Evolutionary conservation across 2,113 vertebrate species (phyloP).

Genomic region (Herpailurus yagouaroundi): DNA sequence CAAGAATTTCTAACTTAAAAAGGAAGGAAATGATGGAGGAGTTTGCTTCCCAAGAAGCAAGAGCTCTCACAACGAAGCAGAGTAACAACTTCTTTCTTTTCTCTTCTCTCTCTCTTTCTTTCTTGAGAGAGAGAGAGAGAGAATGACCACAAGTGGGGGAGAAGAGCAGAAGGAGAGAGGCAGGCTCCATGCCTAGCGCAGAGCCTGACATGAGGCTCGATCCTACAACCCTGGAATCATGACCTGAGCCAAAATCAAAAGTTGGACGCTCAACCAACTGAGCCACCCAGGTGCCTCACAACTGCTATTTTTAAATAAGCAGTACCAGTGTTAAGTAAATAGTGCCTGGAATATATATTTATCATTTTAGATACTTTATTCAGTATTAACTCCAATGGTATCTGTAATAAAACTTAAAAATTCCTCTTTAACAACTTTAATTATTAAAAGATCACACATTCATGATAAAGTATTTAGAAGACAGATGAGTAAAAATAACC

Average conservation of each 20-base stretch:
- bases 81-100: background rate
- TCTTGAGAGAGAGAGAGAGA: too few relatives aligned
- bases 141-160: too few relatives aligned
- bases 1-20: conserved; percentile 10
- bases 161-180: too few relatives aligned
- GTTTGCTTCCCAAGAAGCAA: background rate
- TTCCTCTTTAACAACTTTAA: conserved; percentile 9
- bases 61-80: background rate
- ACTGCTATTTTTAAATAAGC: background rate
- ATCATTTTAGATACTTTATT: conserved; percentile 33
- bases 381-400: background rate
- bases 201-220: too few relatives aligned
- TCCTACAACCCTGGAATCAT: too few relatives aligned
- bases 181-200: too few relatives aligned
- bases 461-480: background rate
- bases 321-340: background rate
- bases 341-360: background rate
- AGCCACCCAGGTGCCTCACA: too few relatives aligned
- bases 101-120: too few relatives aligned
- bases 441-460: background rate
- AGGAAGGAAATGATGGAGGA: background rate
- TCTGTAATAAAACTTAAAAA: conserved; percentile 30
- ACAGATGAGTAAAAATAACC: background rate
- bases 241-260: too few relatives aligned
- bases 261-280: too few relatives aligned